These are phyloP conservation scores for Agrotis puta DNA, from an alignment of 2,888 invertebrate species.

Conservation along the genomic window DNA sequence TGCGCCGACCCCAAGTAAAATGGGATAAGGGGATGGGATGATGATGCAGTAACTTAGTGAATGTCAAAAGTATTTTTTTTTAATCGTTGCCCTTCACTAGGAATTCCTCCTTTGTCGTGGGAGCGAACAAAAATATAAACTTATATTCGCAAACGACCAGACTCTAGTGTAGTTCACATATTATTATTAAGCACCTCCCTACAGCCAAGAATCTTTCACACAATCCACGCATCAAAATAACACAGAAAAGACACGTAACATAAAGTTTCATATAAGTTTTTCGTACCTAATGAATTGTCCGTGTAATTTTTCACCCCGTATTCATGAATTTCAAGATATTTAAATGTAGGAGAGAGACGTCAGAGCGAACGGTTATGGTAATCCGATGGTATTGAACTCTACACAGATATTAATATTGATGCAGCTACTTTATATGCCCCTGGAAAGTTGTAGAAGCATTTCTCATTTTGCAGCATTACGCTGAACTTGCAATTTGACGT, in stretches of 20 bases:
- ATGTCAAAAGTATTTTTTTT: too few species aligned
- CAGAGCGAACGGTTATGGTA: constrained; percentile 77
- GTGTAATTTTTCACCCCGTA: constrained; percentile 54
- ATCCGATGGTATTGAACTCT: constrained; percentile 74
- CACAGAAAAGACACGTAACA: neutral
- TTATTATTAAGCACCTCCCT: neutral
- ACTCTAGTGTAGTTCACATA: too few species aligned
- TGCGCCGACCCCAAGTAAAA: too few species aligned
- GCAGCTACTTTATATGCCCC: constrained; percentile 42
- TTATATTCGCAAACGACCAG: too few species aligned
- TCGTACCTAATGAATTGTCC: constrained; percentile 45
- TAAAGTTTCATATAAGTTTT: constrained; percentile 13
- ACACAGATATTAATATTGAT: constrained; percentile 58
- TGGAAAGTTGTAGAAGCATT: constrained; percentile 44
- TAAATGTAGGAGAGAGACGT: constrained; percentile 74
- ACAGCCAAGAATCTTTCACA: neutral
- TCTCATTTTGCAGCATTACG: constrained; percentile 47
- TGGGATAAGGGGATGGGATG: too few species aligned
- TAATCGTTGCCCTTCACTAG: too few species aligned
- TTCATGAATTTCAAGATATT: constrained; percentile 75
- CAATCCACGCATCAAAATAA: neutral
- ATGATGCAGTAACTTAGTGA: too few species aligned
- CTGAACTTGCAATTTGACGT: constrained; percentile 21
- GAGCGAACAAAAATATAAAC: too few species aligned
- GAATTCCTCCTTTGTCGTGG: too few species aligned